These are phyloP conservation scores for Pantherophis guttatus DNA, from an alignment of 2,113 vertebrate genomes.

Conservation along the genomic window DNA sequence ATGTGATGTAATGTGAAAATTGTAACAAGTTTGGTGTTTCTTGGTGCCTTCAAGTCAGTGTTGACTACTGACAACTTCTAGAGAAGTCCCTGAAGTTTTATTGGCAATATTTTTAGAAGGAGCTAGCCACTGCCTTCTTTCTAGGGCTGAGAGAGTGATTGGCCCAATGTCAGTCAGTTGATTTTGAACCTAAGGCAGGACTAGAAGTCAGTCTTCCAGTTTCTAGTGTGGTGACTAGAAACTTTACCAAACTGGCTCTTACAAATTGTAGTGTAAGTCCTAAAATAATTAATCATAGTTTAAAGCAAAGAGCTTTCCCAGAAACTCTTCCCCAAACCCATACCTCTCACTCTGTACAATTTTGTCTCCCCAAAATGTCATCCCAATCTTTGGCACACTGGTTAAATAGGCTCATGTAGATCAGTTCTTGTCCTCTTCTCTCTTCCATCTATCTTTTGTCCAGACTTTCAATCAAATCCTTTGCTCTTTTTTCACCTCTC, in stretches of 20 bases:
- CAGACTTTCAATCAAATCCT: background rate
- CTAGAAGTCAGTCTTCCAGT: background rate
- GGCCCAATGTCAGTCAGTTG: background rate
- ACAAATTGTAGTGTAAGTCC: background rate
- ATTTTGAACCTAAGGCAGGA: background rate
- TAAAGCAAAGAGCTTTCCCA: background rate
- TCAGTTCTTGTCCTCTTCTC: background rate
- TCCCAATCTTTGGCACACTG: background rate
- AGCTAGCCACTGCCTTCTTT: background rate
- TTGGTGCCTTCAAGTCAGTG: background rate
- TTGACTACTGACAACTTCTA: background rate
- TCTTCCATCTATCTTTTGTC: background rate
- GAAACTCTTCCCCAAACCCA: background rate
- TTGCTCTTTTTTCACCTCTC: background rate
- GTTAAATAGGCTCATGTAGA: background rate
- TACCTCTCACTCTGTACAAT: background rate
- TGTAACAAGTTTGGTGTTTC: background rate
- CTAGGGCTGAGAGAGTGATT: background rate
- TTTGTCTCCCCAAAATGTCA: background rate
- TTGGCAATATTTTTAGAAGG: background rate
- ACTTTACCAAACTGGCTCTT: background rate
- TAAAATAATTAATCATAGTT: background rate
- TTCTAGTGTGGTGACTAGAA: background rate
- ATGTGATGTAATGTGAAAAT: background rate
- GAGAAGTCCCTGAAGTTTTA: background rate